Base-by-base conservation (phyloP, 2,888 invertebrate species). In the Athalia circularis region DNA sequence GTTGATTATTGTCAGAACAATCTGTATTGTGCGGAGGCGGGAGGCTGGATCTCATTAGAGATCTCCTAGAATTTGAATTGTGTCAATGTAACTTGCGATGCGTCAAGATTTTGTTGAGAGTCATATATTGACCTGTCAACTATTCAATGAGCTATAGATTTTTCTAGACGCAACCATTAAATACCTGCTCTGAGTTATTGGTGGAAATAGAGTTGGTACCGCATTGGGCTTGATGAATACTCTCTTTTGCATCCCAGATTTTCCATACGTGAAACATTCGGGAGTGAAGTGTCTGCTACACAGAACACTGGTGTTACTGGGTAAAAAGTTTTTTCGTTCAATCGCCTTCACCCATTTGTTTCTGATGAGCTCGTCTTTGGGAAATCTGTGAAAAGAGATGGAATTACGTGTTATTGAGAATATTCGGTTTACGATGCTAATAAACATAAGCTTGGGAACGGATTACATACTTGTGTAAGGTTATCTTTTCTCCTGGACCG, bases 261-360 rank as follows among this genome's bases (percentile, higher is more conserved):
- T 75, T 11, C 75, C 75, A 13, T 75, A 75, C 5, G 75, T 75
- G 13, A 75, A 75, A 75, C 75, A 75, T 75, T 75, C 75, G 4
- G 75, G 62, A 4, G 75, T 64, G 8, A 75, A 75, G 50, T 75
- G 75, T 47, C 75, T 43, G n/a, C 75, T 75, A 50, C 75, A 75
- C 43, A 75, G 59, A 75, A 75, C 75, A 43, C 75, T 75, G 29
- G 75, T 75, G 54, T 75, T 75, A 50, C 75, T 75, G 48, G 75
- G 75, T 15, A 13, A 48, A 52, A 75, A 75, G 43, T 75, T 75
- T 50, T 75, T 61, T 5, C 75, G 75, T 52, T 64, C 50, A 7
- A 64, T 75, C 7, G 75, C 75, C 7, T 11, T 61, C 15, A 75
- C n/a, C 75, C 75, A 75, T 50, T 62, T n/a, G 15, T 43, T 61